Evolutionary conservation across 2,797 vertebrate species (phyloP).

Genomic region (Gymnodraco acuticeps): DNA sequence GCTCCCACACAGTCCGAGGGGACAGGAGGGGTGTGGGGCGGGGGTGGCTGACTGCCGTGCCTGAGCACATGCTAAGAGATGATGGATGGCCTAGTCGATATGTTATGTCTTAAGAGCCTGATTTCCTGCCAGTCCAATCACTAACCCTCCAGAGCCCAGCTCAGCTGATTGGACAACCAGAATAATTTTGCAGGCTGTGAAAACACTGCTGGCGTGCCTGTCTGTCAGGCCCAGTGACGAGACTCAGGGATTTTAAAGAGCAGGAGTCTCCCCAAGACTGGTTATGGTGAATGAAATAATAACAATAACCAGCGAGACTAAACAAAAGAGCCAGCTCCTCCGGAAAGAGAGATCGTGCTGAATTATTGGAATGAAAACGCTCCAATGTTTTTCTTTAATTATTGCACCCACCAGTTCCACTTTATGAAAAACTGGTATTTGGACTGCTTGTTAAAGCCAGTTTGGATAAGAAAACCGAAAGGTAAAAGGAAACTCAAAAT

Average conservation of each 20-base stretch:
- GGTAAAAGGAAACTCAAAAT: slow-evolving; percentile 51
- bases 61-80: slow-evolving; percentile 96
- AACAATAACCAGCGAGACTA: slow-evolving; percentile 84
- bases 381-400: slow-evolving; percentile 80
- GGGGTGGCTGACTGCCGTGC: slow-evolving; percentile 86
- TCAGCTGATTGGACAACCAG: slow-evolving; percentile 97
- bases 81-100: slow-evolving; percentile 99
- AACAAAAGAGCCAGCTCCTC: slow-evolving; percentile 79
- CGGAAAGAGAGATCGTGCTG: slow-evolving; percentile 62
- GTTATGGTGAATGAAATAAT: slow-evolving; percentile 81
- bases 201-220: slow-evolving; percentile 92
- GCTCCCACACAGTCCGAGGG: slow-evolving; percentile 89
- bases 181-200: slow-evolving; percentile 97
- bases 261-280: slow-evolving; percentile 79
- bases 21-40: slow-evolving; percentile 71
- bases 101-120: slow-evolving; percentile 99
- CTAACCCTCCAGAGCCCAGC: slow-evolving; percentile 94
- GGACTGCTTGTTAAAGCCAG: slow-evolving; percentile 51
- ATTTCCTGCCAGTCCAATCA: slow-evolving; percentile 99
- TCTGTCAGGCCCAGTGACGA: slow-evolving; percentile 87
- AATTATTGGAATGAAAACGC: slow-evolving; percentile 72
- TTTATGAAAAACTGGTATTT: slow-evolving; percentile 52
- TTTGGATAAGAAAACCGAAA: slow-evolving; percentile 62
- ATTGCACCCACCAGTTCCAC: slow-evolving; percentile 63
- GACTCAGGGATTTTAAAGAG: slow-evolving; percentile 84